Base-by-base conservation (phyloP, 2,888 invertebrate species). In the Heliconius erato region DNA sequence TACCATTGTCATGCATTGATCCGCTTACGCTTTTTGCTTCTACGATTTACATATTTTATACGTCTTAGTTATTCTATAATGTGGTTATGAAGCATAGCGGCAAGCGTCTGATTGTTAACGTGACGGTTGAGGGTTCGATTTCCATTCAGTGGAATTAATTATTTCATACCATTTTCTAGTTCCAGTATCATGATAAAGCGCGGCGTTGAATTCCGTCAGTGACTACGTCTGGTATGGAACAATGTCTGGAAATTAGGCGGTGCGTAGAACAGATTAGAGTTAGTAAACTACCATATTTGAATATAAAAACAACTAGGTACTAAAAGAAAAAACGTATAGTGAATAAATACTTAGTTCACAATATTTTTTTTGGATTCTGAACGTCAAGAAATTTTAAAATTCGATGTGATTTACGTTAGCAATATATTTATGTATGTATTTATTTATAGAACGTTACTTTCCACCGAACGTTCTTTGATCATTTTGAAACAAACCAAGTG, bases 1-100 rank as follows among this genome's bases (percentile, higher is more conserved):
- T n/a, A 28, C 72, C 67, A 83, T 83, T 83, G 76, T 80, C 67
- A 54, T 35, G 65, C 40, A n/a, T 74, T 81, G 54, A 80, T 80
- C 80, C 68, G 74, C 80, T 80, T 74, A 74, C 23, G 23, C 32
- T 59, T 76, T 76, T 59, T 76, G 12, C 32, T 28, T 54, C 28
- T 7, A n/a, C 44, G 7, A 72, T 72, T 72, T 49, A 9, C 72
- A 72, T 72, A 49, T 40, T 32, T 67, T 67, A 16, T 67, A 28
- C 16, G 14, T 67, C 14, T 67, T 67, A 28, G 2, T n/a, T 63
- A 63, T 63, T 11, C 23, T 63, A n/a, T n/a, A n/a, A 54, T 23
- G 23, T 54, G 19, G 19, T 54, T 54, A 19, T 54, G 16, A 0
- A 19, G 5, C 49, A 54, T 6, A 54, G 7, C 54, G 19, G 6